Conservation (phyloP, 1,140 invertebrate species). For the Hylyphantes graminicola region DNA sequence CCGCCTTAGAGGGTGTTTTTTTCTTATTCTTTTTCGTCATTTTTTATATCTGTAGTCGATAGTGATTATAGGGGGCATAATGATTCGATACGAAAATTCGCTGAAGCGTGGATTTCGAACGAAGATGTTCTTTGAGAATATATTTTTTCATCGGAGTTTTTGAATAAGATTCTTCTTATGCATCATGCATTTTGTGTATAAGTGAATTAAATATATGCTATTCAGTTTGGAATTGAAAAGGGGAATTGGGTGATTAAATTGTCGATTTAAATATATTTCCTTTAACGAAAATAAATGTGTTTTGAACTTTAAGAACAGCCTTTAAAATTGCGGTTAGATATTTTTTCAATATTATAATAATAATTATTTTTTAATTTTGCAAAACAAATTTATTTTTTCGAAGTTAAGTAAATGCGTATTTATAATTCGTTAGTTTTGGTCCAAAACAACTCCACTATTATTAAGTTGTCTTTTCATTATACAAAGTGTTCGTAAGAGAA, state of each 20-base stretch:
- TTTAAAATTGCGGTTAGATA: no score
- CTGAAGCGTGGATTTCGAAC: slow-evolving; percentile 20
- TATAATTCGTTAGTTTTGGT: no score
- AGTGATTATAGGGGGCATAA: slow-evolving; percentile 48
- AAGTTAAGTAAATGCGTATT: no score
- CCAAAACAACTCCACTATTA: no score
- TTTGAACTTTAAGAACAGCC: background rate
- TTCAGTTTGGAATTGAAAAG: background rate
- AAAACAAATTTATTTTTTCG: no score
- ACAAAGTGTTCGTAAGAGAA: no score
- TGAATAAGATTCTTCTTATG: background rate
- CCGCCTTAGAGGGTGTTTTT: slow-evolving; percentile 28
- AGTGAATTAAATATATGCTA: slow-evolving; percentile 27
- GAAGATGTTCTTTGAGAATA: slow-evolving; percentile 22
- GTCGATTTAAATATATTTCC: slow-evolving; percentile 22
- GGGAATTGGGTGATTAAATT: slow-evolving; percentile 22
- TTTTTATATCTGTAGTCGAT: slow-evolving; percentile 14
- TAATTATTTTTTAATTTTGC: no score
- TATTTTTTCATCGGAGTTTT: background rate
- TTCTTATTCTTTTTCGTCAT: background rate
- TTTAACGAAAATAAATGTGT: background rate
- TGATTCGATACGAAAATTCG: slow-evolving; percentile 37
- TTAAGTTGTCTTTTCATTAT: no score
- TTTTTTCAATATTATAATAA: no score
- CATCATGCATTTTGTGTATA: slow-evolving; percentile 14